Evolutionary conservation across 1,140 invertebrate genomes (phyloP), one percentile per base, ranked within the genome.

Genomic region (Dysdera silvatica): DNA sequence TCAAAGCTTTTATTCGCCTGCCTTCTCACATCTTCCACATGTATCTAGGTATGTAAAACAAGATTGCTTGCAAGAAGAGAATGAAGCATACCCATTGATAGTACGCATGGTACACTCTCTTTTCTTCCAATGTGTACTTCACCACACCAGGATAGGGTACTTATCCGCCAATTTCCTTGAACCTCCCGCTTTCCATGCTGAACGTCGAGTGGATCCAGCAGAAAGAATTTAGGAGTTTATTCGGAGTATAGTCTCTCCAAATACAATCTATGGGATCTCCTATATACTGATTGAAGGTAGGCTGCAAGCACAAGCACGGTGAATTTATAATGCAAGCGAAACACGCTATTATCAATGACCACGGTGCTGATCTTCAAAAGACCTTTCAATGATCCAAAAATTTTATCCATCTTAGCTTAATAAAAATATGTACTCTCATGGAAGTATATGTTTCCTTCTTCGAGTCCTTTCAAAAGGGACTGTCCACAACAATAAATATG

Each of bases 31-130:
- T 65, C 61, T 87, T 88, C 87, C 87, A 91, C 1, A 89, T 68
- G 71, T 84, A 87, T 2, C 82, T 79, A 0, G 87, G 87, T 29
- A 84, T 73, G 70, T 74, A 75, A 56, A 75, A 75, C 10, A 72
- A 35, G 18, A 68, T 16, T 10, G 71, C 89, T 87, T 94, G 91
- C 75, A 93, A 87, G 77, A 94, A 95, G 71, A 94, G 83, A 80
- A 90, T 91, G 81, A 95, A 95, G 80, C 91, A 93, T 74, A 95
- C 91, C 91, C 91, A 95, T 80, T 94, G 91, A 77, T 94, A 95
- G 78, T 94, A 95, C 8, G 70, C 69, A 60, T 78, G 76, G 52
- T 74, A 72, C 20, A 68, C 77, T 80, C 56, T 69, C 83, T 81
- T 56, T 81, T 73, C 84, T 80, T 61, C 81, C 81, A 66, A 81